Conservation (phyloP, 2,113 vertebrate genomes). For the Benitochromis conjunctus region DNA sequence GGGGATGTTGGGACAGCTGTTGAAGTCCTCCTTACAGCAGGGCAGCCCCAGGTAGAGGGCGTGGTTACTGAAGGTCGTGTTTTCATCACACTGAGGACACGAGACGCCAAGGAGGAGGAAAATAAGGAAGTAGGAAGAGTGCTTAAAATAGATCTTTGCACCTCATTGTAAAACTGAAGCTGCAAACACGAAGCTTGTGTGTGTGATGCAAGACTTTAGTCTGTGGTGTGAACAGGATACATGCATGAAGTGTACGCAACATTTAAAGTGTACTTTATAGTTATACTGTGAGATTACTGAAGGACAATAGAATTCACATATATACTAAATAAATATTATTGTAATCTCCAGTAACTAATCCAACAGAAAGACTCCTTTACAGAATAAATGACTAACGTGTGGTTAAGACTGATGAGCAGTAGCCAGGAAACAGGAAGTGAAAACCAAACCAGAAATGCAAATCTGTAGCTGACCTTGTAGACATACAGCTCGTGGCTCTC, state of each 20-base stretch:
- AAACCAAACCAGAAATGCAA: not conserved
- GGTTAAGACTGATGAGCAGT: fast-evolving
- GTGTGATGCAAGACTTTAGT: not conserved
- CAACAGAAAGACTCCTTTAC: not conserved
- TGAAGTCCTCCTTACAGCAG: conserved; percentile 96
- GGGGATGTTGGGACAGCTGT: conserved; percentile 86
- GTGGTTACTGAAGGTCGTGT: conserved; percentile 93
- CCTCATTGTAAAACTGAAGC: fast-evolving
- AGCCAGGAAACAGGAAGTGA: not conserved
- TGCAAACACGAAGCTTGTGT: not conserved
- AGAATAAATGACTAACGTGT: fast-evolving
- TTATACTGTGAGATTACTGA: not conserved
- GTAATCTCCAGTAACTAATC: fast-evolving
- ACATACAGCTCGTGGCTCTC: conserved; percentile 96
- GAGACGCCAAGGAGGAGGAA: fast-evolving
- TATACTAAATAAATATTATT: not conserved
- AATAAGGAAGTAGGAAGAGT: not conserved
- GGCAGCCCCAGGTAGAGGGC: conserved; percentile 93
- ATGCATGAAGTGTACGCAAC: fast-evolving
- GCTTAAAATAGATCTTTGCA: fast-evolving
- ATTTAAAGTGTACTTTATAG: not conserved
- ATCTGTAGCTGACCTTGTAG: conserved; percentile 83
- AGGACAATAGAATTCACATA: not conserved
- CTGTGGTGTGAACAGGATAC: not conserved
- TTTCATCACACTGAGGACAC: conserved; percentile 87